Conservation (phyloP, 2,888 invertebrate genomes). For the Diarsia dahlii region DNA sequence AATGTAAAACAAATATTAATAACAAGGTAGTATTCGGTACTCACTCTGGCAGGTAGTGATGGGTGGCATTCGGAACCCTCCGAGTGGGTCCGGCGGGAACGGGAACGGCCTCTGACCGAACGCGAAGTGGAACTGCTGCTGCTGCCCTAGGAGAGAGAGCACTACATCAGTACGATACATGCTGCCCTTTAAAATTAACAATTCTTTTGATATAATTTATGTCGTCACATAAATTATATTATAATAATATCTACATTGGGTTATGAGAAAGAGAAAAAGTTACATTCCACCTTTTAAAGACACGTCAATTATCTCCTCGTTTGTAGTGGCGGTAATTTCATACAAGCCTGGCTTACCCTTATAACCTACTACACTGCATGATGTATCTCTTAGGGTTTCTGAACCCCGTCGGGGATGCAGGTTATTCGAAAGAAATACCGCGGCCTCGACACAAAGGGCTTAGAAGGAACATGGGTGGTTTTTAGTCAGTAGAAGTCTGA, state of each 20-base stretch:
- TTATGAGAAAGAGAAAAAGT: background rate
- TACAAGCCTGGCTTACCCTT: too few species aligned
- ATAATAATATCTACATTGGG: too few species aligned
- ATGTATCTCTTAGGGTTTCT: too few species aligned
- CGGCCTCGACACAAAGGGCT: too few species aligned
- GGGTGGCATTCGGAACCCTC: slow-evolving; percentile 97
- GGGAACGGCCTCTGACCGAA: slow-evolving; percentile 97
- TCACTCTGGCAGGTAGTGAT: slow-evolving; percentile 97
- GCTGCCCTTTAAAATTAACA: slow-evolving; percentile 81
- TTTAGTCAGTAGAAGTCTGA: too few species aligned
- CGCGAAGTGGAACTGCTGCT: slow-evolving; percentile 98
- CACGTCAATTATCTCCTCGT: too few species aligned
- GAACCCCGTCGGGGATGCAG: too few species aligned
- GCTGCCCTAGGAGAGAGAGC: slow-evolving; percentile 98
- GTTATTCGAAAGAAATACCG: too few species aligned
- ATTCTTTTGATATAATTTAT: slow-evolving; percentile 32
- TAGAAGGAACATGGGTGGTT: too few species aligned
- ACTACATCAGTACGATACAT: slow-evolving; percentile 93
- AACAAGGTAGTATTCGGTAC: slow-evolving; percentile 81
- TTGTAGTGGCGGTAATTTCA: too few species aligned
- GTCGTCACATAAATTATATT: background rate
- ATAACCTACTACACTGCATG: too few species aligned
- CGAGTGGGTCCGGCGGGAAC: slow-evolving; percentile 96
- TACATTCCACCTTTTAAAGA: too few species aligned
- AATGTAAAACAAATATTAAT: background rate